Percentiles rank a stretch among this genome's conserved stretches.
Conservation (phyloP, 1,140 invertebrate genomes). For the Nylanderia fulva region DNA sequence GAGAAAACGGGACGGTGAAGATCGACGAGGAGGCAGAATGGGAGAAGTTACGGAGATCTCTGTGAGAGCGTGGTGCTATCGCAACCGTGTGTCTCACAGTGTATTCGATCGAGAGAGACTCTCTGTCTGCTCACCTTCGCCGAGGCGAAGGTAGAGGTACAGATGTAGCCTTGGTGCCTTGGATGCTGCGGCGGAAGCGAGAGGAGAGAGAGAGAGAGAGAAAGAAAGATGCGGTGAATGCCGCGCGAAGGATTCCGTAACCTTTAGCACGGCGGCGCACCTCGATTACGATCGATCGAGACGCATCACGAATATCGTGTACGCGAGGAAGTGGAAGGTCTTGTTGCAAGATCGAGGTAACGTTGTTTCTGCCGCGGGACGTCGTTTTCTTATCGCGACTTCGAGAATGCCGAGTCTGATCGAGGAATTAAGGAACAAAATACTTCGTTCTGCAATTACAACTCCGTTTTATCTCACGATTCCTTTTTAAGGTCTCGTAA, state of each 20-base stretch:
- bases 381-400: slow-evolving; percentile 1
- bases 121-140: slow-evolving; percentile 29
- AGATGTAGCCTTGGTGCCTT: slow-evolving; percentile 48
- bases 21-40: slow-evolving; percentile 35
- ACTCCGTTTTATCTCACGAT: background rate
- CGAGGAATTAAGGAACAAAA: too few species aligned
- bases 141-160: slow-evolving; percentile 26
- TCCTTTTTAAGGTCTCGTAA: background rate
- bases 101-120: slow-evolving; percentile 63
- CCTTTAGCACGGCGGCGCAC: slow-evolving; percentile 67
- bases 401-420: background rate
- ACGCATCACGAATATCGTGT: slow-evolving; percentile 56
- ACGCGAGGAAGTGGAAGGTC: slow-evolving; percentile 36
- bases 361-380: slow-evolving; percentile 21
- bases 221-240: slow-evolving; percentile 70
- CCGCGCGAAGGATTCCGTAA: slow-evolving; percentile 69
- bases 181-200: slow-evolving; percentile 1
- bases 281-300: slow-evolving; percentile 74
- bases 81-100: slow-evolving; percentile 66
- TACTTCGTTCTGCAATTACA: slow-evolving; percentile 31
- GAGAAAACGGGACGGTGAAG: background rate
- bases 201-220: slow-evolving; percentile 16
- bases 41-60: slow-evolving; percentile 62
- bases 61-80: slow-evolving; percentile 62
- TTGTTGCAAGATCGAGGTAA: slow-evolving; percentile 53